Evolutionary conservation across 2,797 vertebrate species (phyloP).

Genomic region (Momotus momota): DNA sequence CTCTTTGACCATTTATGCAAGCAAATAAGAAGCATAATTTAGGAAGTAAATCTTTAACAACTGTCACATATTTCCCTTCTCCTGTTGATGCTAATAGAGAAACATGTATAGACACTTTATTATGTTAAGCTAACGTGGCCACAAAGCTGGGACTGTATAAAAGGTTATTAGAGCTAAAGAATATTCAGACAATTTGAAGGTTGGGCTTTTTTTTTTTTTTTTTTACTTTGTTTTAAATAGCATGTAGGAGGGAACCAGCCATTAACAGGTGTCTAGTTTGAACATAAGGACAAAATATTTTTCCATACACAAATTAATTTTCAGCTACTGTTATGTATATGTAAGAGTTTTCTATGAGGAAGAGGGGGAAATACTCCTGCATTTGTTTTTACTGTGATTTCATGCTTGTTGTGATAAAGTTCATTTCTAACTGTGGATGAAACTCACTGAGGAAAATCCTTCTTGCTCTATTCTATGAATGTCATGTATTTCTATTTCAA

Average conservation of each 20-base stretch:
- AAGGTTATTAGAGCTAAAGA: background rate
- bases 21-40: constrained; percentile 42
- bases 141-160: background rate
- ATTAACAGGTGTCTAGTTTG: background rate
- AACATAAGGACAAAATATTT: background rate
- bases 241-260: background rate
- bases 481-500: background rate
- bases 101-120: constrained; percentile 1
- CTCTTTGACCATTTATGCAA: constrained; percentile 55
- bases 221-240: background rate
- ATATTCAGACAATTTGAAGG: background rate
- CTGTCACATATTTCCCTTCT: constrained; percentile 33
- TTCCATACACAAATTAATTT: background rate
- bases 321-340: background rate
- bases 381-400: background rate
- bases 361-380: background rate
- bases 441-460: background rate
- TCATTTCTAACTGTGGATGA: background rate
- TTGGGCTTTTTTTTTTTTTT: background rate
- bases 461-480: background rate
- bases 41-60: constrained; percentile 69
- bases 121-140: background rate
- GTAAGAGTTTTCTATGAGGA: background rate
- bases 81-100: constrained; percentile 10
- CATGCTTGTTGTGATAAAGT: background rate